Evolutionary conservation across 2,888 invertebrate species (phyloP), one percentile per base, ranked within the genome.

Genomic region (Ornithoptera priamus): DNA sequence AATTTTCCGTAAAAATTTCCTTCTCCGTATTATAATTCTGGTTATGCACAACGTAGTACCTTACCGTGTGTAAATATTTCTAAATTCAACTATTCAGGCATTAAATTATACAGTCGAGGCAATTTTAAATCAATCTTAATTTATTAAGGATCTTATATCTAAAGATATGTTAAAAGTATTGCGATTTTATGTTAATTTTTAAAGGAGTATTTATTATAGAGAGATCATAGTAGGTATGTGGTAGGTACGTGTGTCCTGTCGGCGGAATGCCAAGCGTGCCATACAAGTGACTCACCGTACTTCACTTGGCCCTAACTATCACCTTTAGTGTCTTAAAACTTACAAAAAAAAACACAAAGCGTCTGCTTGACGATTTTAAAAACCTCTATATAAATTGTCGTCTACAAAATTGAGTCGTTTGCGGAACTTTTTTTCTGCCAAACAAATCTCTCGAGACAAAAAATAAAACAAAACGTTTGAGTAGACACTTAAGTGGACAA

Each of bases 261-360:
- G 84, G 76, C 75, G 85, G 84, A 86, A 91, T 89, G 80, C 84
- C 82, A 77, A 71, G 78, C 85, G 80, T 75, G 78, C 85, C 86
- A 71, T 79, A 69, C 71, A 73, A 72, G 78, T 92, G 92, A 92
- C 80, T 92, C 92, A 92, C 77, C 77, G 74, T 79, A 79, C 78
- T 80, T 76, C 79, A 80, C 76, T 73, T 77, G 72, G 73, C 74
- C 71, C 68, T 80, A 77, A 79, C 78, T 72, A 73, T 71, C 78
- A 77, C 80, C 78, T 80, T 81, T 82, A 81, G 85, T 75, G 79
- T 72, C 69, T 71, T 68, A 71, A 74, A 73, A 72, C 61, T 64
- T 72, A 71, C 39, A 67, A 53, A 46, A 68, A 57, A 46, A 68
- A 61, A 58, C 60, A 67, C 60, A 70, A 64, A 30, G 17, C 24